phyloP scores from a whole-genome alignment of 2,113 vertebrate species.

The Nesogale talazaci region DNA sequence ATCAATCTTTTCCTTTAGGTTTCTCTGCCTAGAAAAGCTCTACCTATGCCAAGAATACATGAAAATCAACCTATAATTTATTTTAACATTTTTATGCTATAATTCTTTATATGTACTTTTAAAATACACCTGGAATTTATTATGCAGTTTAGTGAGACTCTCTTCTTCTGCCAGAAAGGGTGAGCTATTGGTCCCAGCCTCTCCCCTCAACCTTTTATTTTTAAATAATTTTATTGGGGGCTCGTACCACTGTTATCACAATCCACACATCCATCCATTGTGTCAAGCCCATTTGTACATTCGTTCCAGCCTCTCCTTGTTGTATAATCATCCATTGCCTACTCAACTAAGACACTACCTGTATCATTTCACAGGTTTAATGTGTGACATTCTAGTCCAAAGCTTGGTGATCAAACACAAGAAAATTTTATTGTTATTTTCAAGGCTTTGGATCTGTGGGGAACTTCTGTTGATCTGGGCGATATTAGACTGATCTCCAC shows the following conservation, averaged over 20 bases:
- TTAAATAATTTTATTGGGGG: no score
- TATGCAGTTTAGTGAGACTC: slow-evolving; percentile 56
- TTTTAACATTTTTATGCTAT: slow-evolving; percentile 41
- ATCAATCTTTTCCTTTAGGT: slow-evolving; percentile 39
- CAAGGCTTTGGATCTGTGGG: not conserved
- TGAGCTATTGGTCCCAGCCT: slow-evolving; percentile 4
- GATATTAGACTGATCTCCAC: not conserved
- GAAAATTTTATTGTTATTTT: not conserved
- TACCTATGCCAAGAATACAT: slow-evolving; percentile 31
- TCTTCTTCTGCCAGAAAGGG: slow-evolving; percentile 47
- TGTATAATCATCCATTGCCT: not conserved
- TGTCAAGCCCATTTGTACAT: no score
- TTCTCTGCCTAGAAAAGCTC: slow-evolving; percentile 32
- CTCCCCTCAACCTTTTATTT: not conserved
- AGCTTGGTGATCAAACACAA: not conserved
- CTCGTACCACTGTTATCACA: no score
- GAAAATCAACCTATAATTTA: slow-evolving; percentile 47
- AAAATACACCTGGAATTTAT: slow-evolving; percentile 54
- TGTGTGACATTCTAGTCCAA: not conserved
- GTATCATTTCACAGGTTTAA: not conserved
- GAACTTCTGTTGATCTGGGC: not conserved
- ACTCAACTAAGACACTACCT: not conserved
- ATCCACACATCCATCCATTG: no score
- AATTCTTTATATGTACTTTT: slow-evolving; percentile 42
- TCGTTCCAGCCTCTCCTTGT: not conserved